Base-by-base conservation (phyloP, 2,888 invertebrate species). In the Apomyelois bistriatella region DNA sequence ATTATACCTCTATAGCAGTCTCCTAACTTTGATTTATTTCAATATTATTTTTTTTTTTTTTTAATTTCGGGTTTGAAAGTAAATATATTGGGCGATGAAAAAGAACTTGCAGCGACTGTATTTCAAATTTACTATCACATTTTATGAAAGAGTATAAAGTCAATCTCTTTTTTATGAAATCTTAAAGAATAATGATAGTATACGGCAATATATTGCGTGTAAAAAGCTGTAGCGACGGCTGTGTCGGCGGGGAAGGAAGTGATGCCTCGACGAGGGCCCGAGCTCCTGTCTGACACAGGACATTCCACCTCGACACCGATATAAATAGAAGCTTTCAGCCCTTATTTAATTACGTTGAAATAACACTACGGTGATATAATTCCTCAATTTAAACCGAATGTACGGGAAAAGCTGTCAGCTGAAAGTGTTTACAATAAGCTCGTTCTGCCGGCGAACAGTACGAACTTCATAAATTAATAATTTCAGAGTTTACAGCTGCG, bases 281-380 rank as follows among this genome's bases (percentile, higher is more conserved):
- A 13, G 15, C 32, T 15, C 8, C 10, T 4, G 9, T 40, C 40
- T 40, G 46, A 46, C 46, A 15, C 7, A 12, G 28, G 12, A 12
- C 46, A 32, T 15, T 13, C 10, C 32, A 10, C 32, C 1, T 13
- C 46, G 32, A 28, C 28, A 12, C 8, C 42, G 36, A 12, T 74
- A 74, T 73, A 75, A 76, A 78, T 75, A 79, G 72, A 76, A 65
- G 66, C 70, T 72, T 74, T 75, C 68, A 72, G 68, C 72, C 69
- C 61, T 13, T 40, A 40, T 15, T 40, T 40, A 13, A 72, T 75
- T 71, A 72, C 71, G 62, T 66, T 42, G 15, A 43, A 47, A 40
- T 46, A 32, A 32, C 38, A 46, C 12, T n/a, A 40, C 46, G 28
- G 15, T 7, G 16, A 43, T 30, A 47, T 16, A 3, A 35, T 32